Conservation (phyloP, 2,113 vertebrate genomes). For the Rhombomys opimus region DNA sequence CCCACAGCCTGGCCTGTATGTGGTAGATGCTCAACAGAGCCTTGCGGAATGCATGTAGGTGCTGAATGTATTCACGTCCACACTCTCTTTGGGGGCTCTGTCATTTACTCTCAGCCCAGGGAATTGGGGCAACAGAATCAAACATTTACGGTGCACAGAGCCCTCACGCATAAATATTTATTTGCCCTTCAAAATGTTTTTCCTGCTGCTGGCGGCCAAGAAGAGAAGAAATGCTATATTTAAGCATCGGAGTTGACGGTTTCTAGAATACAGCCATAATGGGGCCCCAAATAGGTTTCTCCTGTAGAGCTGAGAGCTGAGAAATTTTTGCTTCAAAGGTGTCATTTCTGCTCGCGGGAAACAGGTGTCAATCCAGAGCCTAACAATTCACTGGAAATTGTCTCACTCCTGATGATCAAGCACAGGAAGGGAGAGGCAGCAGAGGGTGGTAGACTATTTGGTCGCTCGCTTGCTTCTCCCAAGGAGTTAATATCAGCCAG, state of each 20-base stretch:
- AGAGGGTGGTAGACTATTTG: rapidly evolving
- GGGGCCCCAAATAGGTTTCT: slow-evolving; percentile 60
- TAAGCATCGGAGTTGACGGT: slow-evolving; percentile 27
- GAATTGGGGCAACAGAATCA: slow-evolving; percentile 76
- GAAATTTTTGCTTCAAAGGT: slow-evolving; percentile 70
- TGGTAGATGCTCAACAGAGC: rapidly evolving
- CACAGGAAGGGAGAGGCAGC: neutral
- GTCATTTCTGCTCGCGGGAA: slow-evolving; percentile 62
- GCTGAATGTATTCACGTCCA: neutral
- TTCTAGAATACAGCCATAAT: slow-evolving; percentile 63
- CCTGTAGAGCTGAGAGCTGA: slow-evolving; percentile 59
- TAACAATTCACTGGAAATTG: slow-evolving; percentile 36
- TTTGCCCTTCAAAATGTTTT: slow-evolving; percentile 78
- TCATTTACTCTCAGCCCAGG: slow-evolving; percentile 63
- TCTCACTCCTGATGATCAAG: slow-evolving; percentile 21
- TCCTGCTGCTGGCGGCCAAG: slow-evolving; percentile 57
- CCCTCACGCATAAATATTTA: slow-evolving; percentile 77
- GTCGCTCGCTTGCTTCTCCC: rapidly evolving
- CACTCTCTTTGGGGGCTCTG: slow-evolving; percentile 26
- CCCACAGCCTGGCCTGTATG: neutral
- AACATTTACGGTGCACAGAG: slow-evolving; percentile 65
- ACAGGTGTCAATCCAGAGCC: slow-evolving; percentile 68
- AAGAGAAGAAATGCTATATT: slow-evolving; percentile 62
- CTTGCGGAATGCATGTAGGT: neutral
- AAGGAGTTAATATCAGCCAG: neutral